These are phyloP conservation scores for Shinisaurus crocodilurus DNA, from an alignment of 2,113 vertebrate species.

Conservation along the genomic window DNA sequence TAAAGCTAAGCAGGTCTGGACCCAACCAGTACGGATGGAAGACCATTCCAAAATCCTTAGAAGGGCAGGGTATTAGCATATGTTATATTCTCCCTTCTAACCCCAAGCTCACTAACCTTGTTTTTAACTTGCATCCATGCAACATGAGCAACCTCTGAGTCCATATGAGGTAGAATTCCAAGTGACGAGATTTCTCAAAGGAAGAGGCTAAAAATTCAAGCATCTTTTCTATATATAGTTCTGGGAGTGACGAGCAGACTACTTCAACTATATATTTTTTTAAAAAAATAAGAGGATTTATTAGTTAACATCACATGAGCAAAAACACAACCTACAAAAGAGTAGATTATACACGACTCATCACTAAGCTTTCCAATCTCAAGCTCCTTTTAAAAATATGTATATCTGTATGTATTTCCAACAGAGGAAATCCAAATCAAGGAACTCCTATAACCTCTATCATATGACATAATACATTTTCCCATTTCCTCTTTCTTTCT, in stretches of 20 bases:
- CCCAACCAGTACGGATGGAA: too few species aligned
- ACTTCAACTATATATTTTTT: slow-evolving; percentile 81
- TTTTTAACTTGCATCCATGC: slow-evolving; percentile 92
- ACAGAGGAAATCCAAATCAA: not conserved
- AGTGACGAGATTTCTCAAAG: slow-evolving; percentile 88
- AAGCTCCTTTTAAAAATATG: not conserved
- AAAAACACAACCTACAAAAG: not conserved
- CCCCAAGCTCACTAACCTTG: slow-evolving; percentile 76
- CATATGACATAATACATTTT: not conserved
- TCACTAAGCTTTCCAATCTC: not conserved
- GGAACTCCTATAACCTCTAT: not conserved
- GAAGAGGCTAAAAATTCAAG: slow-evolving; percentile 87
- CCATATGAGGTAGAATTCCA: slow-evolving; percentile 96
- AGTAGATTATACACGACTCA: not conserved
- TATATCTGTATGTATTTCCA: not conserved
- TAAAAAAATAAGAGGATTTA: not conserved
- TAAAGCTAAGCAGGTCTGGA: not conserved
- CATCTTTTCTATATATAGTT: slow-evolving; percentile 91
- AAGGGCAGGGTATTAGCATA: too few species aligned
- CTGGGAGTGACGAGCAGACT: slow-evolving; percentile 87
- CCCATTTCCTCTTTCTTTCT: not conserved
- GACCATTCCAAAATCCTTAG: not conserved
- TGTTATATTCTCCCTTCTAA: not conserved
- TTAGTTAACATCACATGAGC: not conserved
- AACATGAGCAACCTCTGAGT: slow-evolving; percentile 86